Conservation (phyloP, 2,888 invertebrate genomes). For the Cyclophora punctaria region DNA sequence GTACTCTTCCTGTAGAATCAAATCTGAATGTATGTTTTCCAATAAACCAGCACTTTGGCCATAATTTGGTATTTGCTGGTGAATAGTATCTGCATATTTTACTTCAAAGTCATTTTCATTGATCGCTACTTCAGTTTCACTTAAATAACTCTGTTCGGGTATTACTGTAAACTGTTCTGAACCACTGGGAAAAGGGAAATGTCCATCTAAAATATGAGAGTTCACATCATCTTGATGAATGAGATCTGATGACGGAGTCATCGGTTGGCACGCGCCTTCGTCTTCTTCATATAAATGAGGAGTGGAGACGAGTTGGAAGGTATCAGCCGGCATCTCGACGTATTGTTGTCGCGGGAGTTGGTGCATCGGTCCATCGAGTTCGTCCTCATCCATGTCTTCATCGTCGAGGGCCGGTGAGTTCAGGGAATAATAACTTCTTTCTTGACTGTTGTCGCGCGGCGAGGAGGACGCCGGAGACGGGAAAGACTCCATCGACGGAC, state of each 20-base stretch:
- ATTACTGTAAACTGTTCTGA: slow-evolving; percentile 72
- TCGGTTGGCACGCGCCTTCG: slow-evolving; percentile 72
- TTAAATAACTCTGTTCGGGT: slow-evolving; percentile 56
- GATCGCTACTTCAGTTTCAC: slow-evolving; percentile 56
- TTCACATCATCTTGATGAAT: slow-evolving; percentile 69
- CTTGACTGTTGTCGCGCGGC: slow-evolving; percentile 68
- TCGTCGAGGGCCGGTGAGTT: slow-evolving; percentile 65
- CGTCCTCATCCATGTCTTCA: slow-evolving; percentile 64
- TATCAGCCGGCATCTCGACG: slow-evolving; percentile 75
- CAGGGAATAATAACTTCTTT: slow-evolving; percentile 64
- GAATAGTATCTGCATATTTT: slow-evolving; percentile 63
- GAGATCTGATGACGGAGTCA: slow-evolving; percentile 68
- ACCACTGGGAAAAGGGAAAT: slow-evolving; percentile 67
- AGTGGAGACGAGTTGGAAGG: slow-evolving; percentile 77
- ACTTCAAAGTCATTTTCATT: slow-evolving; percentile 59
- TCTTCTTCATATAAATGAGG: slow-evolving; percentile 77
- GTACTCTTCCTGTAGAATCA: slow-evolving; percentile 48
- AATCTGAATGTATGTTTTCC: slow-evolving; percentile 45
- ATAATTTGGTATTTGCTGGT: slow-evolving; percentile 47
- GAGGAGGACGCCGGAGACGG: slow-evolving; percentile 71
- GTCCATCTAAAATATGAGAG: slow-evolving; percentile 62
- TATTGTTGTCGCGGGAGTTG: slow-evolving; percentile 74
- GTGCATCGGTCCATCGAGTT: slow-evolving; percentile 55
- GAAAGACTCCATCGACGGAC: slow-evolving; percentile 62
- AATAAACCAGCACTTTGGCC: slow-evolving; percentile 35